These are phyloP conservation scores for Zalophus californianus DNA, from an alignment of 2,797 vertebrate species.

Conservation along the genomic window DNA sequence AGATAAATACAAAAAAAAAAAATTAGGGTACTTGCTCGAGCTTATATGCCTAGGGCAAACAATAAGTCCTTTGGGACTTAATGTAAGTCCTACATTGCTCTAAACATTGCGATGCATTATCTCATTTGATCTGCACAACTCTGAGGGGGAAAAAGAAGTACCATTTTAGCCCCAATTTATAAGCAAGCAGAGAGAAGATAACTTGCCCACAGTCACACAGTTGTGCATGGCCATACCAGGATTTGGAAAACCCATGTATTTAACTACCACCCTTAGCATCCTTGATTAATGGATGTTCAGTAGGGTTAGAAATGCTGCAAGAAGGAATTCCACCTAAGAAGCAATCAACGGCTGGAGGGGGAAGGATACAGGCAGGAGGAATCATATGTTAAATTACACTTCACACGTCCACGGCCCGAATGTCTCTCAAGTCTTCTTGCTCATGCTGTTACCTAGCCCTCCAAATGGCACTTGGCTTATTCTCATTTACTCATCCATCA, in stretches of 20 bases:
- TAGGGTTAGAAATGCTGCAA: background rate
- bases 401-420: rapidly evolving
- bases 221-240: background rate
- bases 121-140: background rate
- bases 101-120: background rate
- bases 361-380: background rate
- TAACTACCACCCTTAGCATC: background rate
- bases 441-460: background rate
- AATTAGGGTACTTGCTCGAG: background rate
- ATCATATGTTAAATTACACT: background rate
- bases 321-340: background rate
- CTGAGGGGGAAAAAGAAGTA: background rate
- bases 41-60: background rate
- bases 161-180: background rate
- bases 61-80: background rate
- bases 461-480: background rate
- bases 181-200: background rate
- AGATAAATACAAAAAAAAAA: background rate
- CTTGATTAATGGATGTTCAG: background rate
- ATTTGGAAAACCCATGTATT: background rate
- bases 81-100: too few relatives aligned
- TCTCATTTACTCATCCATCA: background rate
- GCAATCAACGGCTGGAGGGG: background rate
- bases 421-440: background rate
- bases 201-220: too few relatives aligned